Conservation (phyloP, 1,140 invertebrate species). For the Matsumurasca onukii region DNA sequence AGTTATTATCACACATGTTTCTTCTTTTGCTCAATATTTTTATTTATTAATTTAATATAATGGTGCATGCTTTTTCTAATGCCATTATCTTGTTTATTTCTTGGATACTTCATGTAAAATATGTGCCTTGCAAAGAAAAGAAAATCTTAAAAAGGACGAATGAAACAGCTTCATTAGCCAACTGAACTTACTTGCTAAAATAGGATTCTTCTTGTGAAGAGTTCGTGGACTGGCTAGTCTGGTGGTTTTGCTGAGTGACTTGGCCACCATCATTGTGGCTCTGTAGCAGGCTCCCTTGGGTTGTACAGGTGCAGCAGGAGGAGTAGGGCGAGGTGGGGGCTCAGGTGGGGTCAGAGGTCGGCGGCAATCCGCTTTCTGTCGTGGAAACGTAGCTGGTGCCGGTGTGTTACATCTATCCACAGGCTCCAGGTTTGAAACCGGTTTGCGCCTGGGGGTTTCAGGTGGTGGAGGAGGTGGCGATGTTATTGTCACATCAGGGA, state of each 20-base stretch:
- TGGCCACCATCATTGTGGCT: slow-evolving; percentile 55
- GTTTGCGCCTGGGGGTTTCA: slow-evolving; percentile 30
- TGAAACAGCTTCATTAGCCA: no score
- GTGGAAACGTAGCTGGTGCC: slow-evolving; percentile 40
- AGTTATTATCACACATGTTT: no score
- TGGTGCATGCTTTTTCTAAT: no score
- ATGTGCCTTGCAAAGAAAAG: no score
- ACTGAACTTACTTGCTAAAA: slow-evolving; percentile 64
- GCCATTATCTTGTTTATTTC: no score
- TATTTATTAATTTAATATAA: no score
- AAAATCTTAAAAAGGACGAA: no score
- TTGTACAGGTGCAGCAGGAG: slow-evolving; percentile 36
- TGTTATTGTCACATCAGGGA: slow-evolving; percentile 30
- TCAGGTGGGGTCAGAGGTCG: slow-evolving; percentile 48
- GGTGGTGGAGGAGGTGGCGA: slow-evolving; percentile 4
- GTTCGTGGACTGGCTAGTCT: slow-evolving; percentile 47
- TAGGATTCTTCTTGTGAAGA: slow-evolving; percentile 65
- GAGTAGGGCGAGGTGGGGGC: slow-evolving; percentile 51
- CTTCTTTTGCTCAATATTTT: no score
- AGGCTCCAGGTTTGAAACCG: slow-evolving; percentile 28
- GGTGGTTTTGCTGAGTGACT: slow-evolving; percentile 49
- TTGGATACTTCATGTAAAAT: no score
- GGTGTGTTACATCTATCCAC: not conserved
- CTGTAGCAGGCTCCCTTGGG: slow-evolving; percentile 51
- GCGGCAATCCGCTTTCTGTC: slow-evolving; percentile 44